A percentile compares a stretch with the other conserved stretches of the same genome.
Evolutionary conservation across 2,888 invertebrate genomes (phyloP).

Genomic region (Monochamus alternatus): DNA sequence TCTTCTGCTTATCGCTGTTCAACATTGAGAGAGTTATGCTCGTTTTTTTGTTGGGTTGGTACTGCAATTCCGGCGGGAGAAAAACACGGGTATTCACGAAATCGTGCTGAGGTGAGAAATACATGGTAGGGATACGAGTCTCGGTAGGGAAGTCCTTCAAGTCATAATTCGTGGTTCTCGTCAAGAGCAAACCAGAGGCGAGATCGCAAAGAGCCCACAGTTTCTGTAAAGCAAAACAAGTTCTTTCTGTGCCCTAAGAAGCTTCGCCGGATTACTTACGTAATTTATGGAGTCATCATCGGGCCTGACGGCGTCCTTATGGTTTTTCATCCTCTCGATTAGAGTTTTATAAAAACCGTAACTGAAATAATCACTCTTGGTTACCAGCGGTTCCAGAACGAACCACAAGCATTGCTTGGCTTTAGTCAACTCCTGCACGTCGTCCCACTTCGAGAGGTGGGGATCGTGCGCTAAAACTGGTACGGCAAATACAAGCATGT

Average conservation of each 20-base stretch:
- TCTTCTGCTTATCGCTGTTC: conserved; percentile 69
- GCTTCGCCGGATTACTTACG: conserved; percentile 74
- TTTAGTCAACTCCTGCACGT: conserved; percentile 83
- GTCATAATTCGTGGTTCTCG: conserved; percentile 90
- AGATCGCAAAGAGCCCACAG: conserved; percentile 97
- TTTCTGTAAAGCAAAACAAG: conserved; percentile 77
- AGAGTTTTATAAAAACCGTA: conserved; percentile 96
- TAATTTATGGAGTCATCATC: conserved; percentile 88
- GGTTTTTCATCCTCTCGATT: conserved; percentile 95
- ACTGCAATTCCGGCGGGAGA: conserved; percentile 86
- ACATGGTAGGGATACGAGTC: conserved; percentile 91
- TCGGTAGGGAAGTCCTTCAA: conserved; percentile 91
- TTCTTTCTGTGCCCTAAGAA: conserved; percentile 24
- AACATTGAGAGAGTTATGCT: conserved; percentile 70
- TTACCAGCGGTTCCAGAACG: conserved; percentile 93
- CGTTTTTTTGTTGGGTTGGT: conserved; percentile 70
- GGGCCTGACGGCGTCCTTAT: conserved; percentile 89
- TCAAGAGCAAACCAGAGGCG: conserved; percentile 90
- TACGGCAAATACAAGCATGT: conserved; percentile 97
- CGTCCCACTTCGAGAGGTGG: conserved; percentile 83
- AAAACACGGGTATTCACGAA: conserved; percentile 86
- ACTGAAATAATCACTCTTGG: conserved; percentile 94
- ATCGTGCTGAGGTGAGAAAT: conserved; percentile 85
- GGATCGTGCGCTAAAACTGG: conserved; percentile 96
- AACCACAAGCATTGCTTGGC: conserved; percentile 94